These are phyloP conservation scores for Drosophila histrio DNA, from an alignment of 2,888 invertebrate species.

Conservation along the genomic window DNA sequence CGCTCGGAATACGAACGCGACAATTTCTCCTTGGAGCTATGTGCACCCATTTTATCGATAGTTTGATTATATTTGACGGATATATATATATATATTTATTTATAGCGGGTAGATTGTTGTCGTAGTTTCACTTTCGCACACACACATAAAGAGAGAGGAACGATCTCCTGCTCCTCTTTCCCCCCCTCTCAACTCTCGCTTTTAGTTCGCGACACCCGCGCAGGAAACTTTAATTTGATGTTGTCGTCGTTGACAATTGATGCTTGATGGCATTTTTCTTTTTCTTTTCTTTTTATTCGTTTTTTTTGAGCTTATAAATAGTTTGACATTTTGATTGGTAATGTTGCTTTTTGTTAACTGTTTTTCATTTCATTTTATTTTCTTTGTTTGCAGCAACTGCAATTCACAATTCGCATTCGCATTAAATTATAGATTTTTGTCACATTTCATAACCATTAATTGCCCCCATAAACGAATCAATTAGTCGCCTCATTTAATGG, in stretches of 20 bases:
- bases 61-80: constrained; percentile 5
- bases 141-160: constrained; percentile 25
- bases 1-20: constrained; percentile 88
- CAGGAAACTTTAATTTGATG: constrained; percentile 57
- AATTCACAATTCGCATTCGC: constrained; percentile 28
- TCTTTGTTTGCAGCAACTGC: constrained; percentile 25
- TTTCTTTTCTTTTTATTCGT: constrained; percentile 13
- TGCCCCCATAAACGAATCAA: constrained; percentile 51
- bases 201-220: constrained; percentile 50
- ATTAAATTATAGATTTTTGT: constrained; percentile 28
- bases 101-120: constrained; percentile 27
- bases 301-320: constrained; percentile 17
- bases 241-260: constrained; percentile 67
- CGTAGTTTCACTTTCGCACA: constrained; percentile 58
- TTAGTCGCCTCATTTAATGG: constrained; percentile 61
- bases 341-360: constrained; percentile 5
- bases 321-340: constrained; percentile 17
- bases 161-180: background rate
- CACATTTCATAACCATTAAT: constrained; percentile 56
- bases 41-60: constrained; percentile 87
- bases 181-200: background rate
- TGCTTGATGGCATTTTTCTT: constrained; percentile 54
- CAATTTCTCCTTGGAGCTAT: constrained; percentile 91
- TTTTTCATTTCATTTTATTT: constrained; percentile 3
- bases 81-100: constrained; percentile 7